These are phyloP conservation scores for Papilio machaon DNA, from an alignment of 1,140 invertebrate genomes.

Conservation along the genomic window DNA sequence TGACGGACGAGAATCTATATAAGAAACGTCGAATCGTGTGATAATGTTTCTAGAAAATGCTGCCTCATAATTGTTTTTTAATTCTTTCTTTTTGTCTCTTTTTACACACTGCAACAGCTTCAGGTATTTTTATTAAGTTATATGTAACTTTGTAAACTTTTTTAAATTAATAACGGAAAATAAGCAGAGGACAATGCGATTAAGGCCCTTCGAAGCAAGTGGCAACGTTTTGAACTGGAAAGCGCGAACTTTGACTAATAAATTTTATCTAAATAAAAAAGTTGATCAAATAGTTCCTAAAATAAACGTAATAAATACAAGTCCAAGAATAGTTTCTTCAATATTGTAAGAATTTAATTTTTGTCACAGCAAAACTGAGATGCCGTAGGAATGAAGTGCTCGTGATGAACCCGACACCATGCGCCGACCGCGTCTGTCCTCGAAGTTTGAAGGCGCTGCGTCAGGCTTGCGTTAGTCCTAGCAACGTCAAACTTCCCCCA, in stretches of 20 bases:
- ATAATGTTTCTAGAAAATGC: slow-evolving; percentile 17
- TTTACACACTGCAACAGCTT: slow-evolving; percentile 10
- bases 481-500: background rate
- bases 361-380: slow-evolving; percentile 10
- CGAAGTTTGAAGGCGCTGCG: background rate
- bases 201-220: no score
- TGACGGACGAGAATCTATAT: background rate
- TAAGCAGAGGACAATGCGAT: no score
- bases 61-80: slow-evolving; percentile 1
- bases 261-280: no score
- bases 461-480: background rate
- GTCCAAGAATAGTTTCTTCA: background rate
- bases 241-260: no score
- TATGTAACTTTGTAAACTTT: background rate
- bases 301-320: background rate
- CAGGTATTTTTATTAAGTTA: background rate
- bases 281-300: no score
- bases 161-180: background rate
- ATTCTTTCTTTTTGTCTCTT: slow-evolving; percentile 1
- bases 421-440: slow-evolving; percentile 8
- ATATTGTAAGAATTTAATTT: background rate
- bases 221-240: no score
- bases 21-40: background rate
- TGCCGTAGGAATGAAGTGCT: slow-evolving; percentile 5
- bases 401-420: background rate